Conservation (phyloP, 1,140 invertebrate species). For the Drosophila insularis region DNA sequence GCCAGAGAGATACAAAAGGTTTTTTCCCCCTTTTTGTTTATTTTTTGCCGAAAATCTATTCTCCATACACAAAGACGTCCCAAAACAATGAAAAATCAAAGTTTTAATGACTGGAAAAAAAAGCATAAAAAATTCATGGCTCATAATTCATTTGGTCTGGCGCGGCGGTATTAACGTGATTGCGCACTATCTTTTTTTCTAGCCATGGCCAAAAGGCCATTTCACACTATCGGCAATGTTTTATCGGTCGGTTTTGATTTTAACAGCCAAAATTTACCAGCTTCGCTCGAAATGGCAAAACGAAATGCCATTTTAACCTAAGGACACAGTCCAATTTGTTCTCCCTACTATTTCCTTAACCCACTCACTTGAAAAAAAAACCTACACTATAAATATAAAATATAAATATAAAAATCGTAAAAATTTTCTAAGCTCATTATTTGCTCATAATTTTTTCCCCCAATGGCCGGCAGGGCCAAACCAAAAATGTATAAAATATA, state of each 20-base stretch:
- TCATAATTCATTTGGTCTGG: constrained; percentile 66
- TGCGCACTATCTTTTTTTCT: constrained; percentile 44
- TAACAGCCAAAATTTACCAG: constrained; percentile 58
- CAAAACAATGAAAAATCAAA: constrained; percentile 64
- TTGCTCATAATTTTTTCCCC: constrained; percentile 67
- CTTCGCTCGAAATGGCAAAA: constrained; percentile 46
- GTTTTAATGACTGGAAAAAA: constrained; percentile 59
- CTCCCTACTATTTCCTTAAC: neutral
- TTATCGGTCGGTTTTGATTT: constrained; percentile 69
- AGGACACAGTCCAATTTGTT: constrained; percentile 1
- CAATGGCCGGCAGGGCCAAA: constrained; percentile 45
- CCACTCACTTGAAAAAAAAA: neutral
- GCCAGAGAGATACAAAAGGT: constrained; percentile 46
- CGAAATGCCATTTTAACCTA: neutral
- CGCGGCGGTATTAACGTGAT: constrained; percentile 27
- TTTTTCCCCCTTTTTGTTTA: constrained; percentile 14
- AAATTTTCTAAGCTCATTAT: constrained; percentile 78
- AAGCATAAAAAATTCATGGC: constrained; percentile 71
- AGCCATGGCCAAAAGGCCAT: constrained; percentile 52
- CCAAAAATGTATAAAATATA: constrained; percentile 42
- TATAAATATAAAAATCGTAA: constrained; percentile 38
- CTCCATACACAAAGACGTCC: constrained; percentile 5
- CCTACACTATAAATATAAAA: constrained; percentile 29
- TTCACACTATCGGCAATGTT: constrained; percentile 62
- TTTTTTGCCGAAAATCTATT: constrained; percentile 38